A percentile compares a stretch with the other conserved stretches of the same genome.
Conservation (phyloP, 2,888 invertebrate species). For the Mesochorus sp. region DNA sequence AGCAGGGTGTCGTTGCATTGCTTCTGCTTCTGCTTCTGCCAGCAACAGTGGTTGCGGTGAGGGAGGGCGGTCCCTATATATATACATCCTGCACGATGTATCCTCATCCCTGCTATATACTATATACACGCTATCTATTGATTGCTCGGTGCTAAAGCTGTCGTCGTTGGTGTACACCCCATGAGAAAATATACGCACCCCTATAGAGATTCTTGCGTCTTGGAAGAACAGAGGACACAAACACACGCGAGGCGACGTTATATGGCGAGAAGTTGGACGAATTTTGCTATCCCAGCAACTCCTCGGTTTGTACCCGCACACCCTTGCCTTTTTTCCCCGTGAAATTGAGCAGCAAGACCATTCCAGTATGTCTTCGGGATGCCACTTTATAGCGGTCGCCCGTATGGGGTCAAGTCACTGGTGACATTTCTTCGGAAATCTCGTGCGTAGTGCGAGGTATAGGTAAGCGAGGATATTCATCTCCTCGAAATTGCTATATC, state of each 20-base stretch:
- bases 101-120: background rate
- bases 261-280: too few relatives aligned
- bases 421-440: conserved; percentile 67
- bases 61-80: background rate
- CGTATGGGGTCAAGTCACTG: conserved; percentile 67
- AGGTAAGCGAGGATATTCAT: too few relatives aligned
- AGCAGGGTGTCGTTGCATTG: background rate
- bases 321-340: conserved; percentile 57
- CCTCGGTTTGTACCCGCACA: conserved; percentile 17
- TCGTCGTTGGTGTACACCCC: conserved; percentile 63
- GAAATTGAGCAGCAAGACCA: conserved; percentile 70
- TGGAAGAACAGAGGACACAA: too few relatives aligned
- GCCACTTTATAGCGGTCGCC: conserved; percentile 70
- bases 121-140: conserved; percentile 66
- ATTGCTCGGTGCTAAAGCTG: conserved; percentile 72
- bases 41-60: conserved; percentile 10
- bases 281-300: background rate
- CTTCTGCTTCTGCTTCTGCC: conserved; percentile 1
- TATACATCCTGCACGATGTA: too few relatives aligned
- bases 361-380: conserved; percentile 67
- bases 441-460: too few relatives aligned
- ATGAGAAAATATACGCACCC: conserved; percentile 52
- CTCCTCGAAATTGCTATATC: conserved; percentile 61
- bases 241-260: too few relatives aligned
- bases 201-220: conserved; percentile 34